phyloP scores from a whole-genome alignment of 2,888 invertebrate genomes.

The Dichetophora obliterata region DNA sequence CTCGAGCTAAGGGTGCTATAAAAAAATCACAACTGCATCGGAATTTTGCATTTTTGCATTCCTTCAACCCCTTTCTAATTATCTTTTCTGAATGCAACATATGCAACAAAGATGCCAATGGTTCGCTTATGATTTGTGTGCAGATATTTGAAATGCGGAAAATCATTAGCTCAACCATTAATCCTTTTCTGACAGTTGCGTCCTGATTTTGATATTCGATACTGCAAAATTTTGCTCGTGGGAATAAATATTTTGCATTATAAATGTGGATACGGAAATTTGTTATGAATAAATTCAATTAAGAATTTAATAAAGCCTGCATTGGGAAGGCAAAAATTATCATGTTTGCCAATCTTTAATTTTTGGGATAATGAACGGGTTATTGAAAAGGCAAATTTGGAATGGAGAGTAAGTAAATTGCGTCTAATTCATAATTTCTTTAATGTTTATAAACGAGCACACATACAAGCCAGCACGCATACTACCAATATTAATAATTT shows the following conservation, averaged over 20 bases:
- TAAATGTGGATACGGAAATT: too few species aligned
- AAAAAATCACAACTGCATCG: neutral
- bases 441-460: too few species aligned
- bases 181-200: conserved; percentile 36
- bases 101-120: neutral
- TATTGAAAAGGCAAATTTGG: too few species aligned
- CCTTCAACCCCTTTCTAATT: neutral
- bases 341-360: too few species aligned
- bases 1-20: neutral
- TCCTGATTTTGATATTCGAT: conserved; percentile 24
- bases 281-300: too few species aligned
- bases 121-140: neutral
- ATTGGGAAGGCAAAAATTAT: too few species aligned
- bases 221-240: conserved; percentile 12
- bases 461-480: too few species aligned
- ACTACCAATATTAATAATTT: too few species aligned
- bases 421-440: too few species aligned
- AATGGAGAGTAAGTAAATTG: too few species aligned
- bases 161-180: conserved; percentile 35
- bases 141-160: conserved; percentile 24
- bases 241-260: conserved; percentile 17
- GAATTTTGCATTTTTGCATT: conserved; percentile 16
- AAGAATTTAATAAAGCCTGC: too few species aligned
- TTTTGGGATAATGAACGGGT: too few species aligned
- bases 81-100: neutral